Percentiles rank a stretch among this genome's conserved stretches.
Evolutionary conservation across 2,113 vertebrate species (phyloP).

Genomic region (Lates calcarifer): DNA sequence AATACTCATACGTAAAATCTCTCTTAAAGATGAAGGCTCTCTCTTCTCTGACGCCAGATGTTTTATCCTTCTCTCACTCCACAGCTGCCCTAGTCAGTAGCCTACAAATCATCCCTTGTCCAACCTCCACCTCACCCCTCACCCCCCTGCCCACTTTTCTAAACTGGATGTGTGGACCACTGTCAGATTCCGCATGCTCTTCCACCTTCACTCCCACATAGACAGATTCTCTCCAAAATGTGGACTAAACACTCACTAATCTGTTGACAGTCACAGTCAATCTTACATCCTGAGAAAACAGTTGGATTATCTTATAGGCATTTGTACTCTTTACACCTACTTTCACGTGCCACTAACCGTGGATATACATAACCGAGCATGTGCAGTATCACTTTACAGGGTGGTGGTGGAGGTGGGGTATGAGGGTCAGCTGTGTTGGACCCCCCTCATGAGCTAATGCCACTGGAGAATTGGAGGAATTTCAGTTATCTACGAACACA

Average conservation of each 20-base stretch:
- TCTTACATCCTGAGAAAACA: not conserved
- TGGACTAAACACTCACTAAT: conserved; percentile 4
- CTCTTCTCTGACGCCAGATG: conserved; percentile 57
- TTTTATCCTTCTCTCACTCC: conserved; percentile 47
- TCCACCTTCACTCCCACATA: conserved; percentile 25
- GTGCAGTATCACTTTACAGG: conserved; percentile 46
- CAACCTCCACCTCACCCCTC: not conserved
- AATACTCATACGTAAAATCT: not conserved
- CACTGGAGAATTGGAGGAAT: conserved; percentile 62
- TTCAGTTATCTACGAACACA: conserved; percentile 38
- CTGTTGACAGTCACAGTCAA: not conserved
- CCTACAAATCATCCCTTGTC: conserved; percentile 62
- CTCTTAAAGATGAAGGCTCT: conserved; percentile 13
- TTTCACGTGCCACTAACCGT: not conserved
- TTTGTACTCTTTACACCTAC: not conserved
- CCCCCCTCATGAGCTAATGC: conserved; percentile 52
- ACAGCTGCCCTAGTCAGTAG: conserved; percentile 43
- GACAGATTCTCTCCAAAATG: conserved; percentile 37
- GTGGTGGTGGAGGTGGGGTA: conserved; percentile 23
- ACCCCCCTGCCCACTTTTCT: not conserved
- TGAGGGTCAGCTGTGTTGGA: conserved; percentile 59
- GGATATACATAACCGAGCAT: conserved; percentile 20
- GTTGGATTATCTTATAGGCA: not conserved
- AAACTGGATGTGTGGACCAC: conserved; percentile 24
- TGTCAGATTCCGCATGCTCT: conserved; percentile 18